phyloP scores from a whole-genome alignment of 2,113 vertebrate species.

The Sapayoa aenigma region DNA sequence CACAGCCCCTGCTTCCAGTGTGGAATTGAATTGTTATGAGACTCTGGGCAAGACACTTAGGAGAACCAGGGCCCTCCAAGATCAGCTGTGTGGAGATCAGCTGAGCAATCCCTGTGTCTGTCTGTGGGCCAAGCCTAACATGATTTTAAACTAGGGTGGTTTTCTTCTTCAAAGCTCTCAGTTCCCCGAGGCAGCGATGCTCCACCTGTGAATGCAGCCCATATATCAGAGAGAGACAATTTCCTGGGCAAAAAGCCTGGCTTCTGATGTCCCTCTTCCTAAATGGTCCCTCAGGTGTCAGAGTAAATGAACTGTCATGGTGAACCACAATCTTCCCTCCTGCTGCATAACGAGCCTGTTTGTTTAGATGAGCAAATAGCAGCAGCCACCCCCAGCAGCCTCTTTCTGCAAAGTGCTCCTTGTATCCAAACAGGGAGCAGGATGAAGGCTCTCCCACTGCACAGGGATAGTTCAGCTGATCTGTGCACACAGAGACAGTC shows the following conservation, averaged over 20 bases:
- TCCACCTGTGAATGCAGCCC: not conserved
- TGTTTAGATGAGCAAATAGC: not conserved
- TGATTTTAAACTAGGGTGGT: fast-evolving
- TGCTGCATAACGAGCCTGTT: not conserved
- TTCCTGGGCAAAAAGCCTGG: slow-evolving; percentile 11
- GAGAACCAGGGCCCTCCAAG: not conserved
- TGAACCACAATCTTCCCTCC: not conserved
- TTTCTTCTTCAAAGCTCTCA: not conserved
- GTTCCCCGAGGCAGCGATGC: not conserved
- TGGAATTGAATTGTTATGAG: not conserved
- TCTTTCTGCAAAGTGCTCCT: not conserved
- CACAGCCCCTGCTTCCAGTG: not conserved
- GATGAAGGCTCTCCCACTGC: not conserved
- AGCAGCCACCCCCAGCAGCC: not conserved
- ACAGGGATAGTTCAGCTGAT: not conserved
- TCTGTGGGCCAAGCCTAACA: not conserved
- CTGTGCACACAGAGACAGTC: not conserved
- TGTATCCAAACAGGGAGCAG: not conserved
- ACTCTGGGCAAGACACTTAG: not conserved
- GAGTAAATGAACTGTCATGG: not conserved
- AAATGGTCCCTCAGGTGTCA: not conserved
- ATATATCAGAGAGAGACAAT: not conserved
- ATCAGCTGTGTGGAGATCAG: not conserved
- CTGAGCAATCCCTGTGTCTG: not conserved
- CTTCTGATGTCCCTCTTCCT: not conserved